Evolutionary conservation across 2,797 vertebrate species (phyloP), one percentile per base, ranked within the genome.

Genomic region (Tangara arthus): DNA sequence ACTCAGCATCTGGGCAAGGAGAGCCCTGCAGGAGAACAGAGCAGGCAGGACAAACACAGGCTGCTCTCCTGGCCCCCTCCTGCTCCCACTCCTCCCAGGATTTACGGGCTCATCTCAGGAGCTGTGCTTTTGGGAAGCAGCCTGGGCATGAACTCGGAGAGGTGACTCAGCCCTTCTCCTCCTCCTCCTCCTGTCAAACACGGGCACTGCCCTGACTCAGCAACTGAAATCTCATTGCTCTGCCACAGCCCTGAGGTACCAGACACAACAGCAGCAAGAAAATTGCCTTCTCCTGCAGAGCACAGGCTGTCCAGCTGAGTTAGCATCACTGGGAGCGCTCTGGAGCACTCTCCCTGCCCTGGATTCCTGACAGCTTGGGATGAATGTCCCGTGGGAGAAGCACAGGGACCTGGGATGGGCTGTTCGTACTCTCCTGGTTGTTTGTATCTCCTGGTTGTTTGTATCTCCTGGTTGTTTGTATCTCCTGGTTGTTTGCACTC

Each of bases 201-300:
- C 66, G 30, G 53, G 35, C 42, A 65, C 21, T 44, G 19, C 35
- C 76, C 83, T 89, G 83, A 89, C 66, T 93, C 93, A 92, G 93
- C 90, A 83, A 46, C 22, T 27, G 59, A 37, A 72, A 72, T 35
- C 50, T 44, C 79, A 23, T 60, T 59, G 65, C 2, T 55, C 24
- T 23, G 23, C 35, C 53, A 18, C 72, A 89, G 92, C 66, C 80
- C 63, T 6, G 42, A 72, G 61, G 55, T 59, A 44, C 42, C 70
- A 95, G 94, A 49, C 64, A 7, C 10, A 63, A 37, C 52, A 93
- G 80, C 90, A 81, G 26, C 80, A 56, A 15, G 66, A 35, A 88
- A 66, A 91, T 70, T 28, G 49, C 56, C 52, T 79, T 28, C 24
- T 69, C 64, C 12, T 64, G 42, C 66, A 64, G 75, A 66, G 75